Percentiles rank a stretch among this genome's conserved stretches.
phyloP scores from a whole-genome alignment of 2,888 invertebrate genomes.

The Drosophila atripex region DNA sequence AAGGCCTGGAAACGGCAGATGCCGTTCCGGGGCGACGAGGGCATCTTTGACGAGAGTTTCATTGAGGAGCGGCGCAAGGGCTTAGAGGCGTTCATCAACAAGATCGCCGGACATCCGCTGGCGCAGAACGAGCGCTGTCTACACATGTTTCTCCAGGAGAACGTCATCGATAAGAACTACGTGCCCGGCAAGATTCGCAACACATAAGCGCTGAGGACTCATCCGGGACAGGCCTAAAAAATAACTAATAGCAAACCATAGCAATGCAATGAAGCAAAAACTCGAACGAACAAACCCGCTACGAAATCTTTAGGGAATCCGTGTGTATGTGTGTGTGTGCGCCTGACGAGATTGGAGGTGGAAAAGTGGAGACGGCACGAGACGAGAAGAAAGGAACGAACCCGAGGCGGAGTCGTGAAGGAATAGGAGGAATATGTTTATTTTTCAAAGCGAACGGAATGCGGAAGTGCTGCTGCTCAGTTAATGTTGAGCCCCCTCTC shows the following conservation, averaged over 20 bases:
- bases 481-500: constrained; percentile 65
- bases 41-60: constrained; percentile 99
- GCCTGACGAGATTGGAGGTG: constrained; percentile 54
- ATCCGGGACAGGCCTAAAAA: constrained; percentile 14
- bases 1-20: constrained; percentile 99
- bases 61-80: constrained; percentile 99
- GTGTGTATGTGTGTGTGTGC: constrained; percentile 55
- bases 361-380: not conserved
- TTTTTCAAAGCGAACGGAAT: constrained; percentile 34
- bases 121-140: constrained; percentile 99
- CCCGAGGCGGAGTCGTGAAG: constrained; percentile 24
- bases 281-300: constrained; percentile 73
- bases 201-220: constrained; percentile 87
- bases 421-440: constrained; percentile 68
- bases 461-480: constrained; percentile 59
- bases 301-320: constrained; percentile 68
- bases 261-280: constrained; percentile 65
- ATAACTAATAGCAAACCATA: constrained; percentile 26
- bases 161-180: constrained; percentile 99
- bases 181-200: constrained; percentile 99
- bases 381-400: constrained; percentile 1
- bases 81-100: constrained; percentile 99
- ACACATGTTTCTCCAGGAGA: constrained; percentile 99
- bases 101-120: constrained; percentile 99
- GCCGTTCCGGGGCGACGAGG: constrained; percentile 99